These are phyloP conservation scores for Hirudo medicinalis DNA, from an alignment of 1,140 invertebrate species.

Conservation along the genomic window DNA sequence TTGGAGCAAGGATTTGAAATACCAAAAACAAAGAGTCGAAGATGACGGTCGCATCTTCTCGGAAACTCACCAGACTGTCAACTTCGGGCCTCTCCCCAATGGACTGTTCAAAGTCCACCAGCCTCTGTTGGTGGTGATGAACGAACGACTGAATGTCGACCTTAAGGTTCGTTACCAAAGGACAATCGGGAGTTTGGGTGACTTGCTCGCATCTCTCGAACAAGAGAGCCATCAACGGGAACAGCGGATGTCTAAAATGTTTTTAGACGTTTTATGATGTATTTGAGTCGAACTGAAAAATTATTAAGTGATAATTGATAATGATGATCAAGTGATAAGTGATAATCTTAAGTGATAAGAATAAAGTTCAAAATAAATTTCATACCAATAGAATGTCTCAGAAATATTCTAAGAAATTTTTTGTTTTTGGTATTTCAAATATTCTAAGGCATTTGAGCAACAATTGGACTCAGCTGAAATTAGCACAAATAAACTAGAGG, in stretches of 20 bases:
- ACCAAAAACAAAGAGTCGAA: no score
- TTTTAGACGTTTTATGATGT: constrained; percentile 20
- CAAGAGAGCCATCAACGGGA: constrained; percentile 39
- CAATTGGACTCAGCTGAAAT: neutral
- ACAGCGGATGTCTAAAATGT: constrained; percentile 37
- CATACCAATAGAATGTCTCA: no score
- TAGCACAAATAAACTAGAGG: neutral
- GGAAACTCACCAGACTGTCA: constrained; percentile 62
- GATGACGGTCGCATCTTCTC: neutral
- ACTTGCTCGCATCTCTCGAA: constrained; percentile 42
- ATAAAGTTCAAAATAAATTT: neutral
- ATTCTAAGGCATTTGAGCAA: no score
- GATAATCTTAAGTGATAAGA: neutral
- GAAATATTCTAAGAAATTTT: no score
- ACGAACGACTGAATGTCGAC: constrained; percentile 44
- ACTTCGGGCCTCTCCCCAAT: constrained; percentile 79
- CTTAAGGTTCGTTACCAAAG: constrained; percentile 32
- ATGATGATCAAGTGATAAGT: no score
- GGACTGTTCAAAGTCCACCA: constrained; percentile 60
- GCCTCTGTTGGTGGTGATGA: constrained; percentile 62
- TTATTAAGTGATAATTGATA: neutral
- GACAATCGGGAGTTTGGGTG: constrained; percentile 34
- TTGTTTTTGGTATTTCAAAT: no score
- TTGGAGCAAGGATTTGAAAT: no score
- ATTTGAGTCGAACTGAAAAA: neutral